phyloP scores from a whole-genome alignment of 37 sponge, comb jelly and placozoan species.

The Axinella damicornis region DNA sequence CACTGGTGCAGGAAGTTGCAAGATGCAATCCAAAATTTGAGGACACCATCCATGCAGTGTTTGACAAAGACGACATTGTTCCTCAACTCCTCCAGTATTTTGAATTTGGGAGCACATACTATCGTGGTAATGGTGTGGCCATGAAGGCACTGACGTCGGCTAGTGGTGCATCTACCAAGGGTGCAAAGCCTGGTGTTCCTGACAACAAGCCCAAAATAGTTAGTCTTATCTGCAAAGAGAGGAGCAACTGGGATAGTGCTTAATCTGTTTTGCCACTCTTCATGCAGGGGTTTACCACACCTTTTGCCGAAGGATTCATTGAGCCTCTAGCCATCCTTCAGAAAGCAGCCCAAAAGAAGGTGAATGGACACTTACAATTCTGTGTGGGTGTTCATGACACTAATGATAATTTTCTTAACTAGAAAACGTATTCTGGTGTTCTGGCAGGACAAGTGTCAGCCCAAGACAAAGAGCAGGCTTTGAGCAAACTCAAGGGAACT shows the following conservation, averaged over 20 bases:
- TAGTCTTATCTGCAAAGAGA: no score
- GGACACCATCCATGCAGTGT: conserved; percentile 31
- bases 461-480: not conserved
- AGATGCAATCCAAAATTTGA: conserved; percentile 15
- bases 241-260: no score
- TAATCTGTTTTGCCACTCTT: no score
- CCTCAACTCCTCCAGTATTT: conserved; percentile 23
- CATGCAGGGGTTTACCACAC: not conserved
- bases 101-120: not conserved
- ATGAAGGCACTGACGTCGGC: not conserved
- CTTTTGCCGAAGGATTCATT: not conserved
- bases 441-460: not conserved
- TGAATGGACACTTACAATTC: not conserved
- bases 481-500: not conserved
- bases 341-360: not conserved
- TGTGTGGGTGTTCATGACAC: no score
- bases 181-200: no score
- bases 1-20: conserved; percentile 17
- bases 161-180: no score
- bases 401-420: not conserved
- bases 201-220: no score
- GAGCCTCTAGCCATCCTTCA: not conserved
- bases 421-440: conserved; percentile 10
- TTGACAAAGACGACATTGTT: conserved; percentile 36
- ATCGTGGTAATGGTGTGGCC: no score